Evolutionary conservation across 2,888 invertebrate genomes (phyloP).

Genomic region (Thymelicus sylvestris): DNA sequence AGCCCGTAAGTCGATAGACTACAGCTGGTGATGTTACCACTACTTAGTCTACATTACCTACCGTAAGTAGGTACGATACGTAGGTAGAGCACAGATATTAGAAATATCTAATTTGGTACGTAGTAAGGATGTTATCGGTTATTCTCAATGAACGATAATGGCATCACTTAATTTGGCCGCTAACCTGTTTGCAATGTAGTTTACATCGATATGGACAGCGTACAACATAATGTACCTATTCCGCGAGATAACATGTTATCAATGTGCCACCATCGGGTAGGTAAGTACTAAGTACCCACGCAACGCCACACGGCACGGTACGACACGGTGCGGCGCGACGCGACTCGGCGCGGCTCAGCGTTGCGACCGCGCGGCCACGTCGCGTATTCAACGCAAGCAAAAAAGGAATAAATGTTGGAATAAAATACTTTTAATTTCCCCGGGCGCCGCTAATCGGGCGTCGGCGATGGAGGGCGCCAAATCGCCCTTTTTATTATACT

Average conservation of each 20-base stretch:
- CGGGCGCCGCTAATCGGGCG: slow-evolving; percentile 82
- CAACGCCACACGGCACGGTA: slow-evolving; percentile 19
- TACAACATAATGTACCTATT: slow-evolving; percentile 35
- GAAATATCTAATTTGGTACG: neutral
- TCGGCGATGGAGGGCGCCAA: slow-evolving; percentile 80
- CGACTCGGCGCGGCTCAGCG: slow-evolving; percentile 37
- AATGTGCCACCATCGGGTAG: slow-evolving; percentile 45
- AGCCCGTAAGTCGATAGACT: neutral
- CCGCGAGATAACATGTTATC: slow-evolving; percentile 44
- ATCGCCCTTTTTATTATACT: slow-evolving; percentile 83
- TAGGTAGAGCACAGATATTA: too few relatives aligned
- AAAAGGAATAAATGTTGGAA: slow-evolving; percentile 80
- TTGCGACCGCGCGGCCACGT: slow-evolving; percentile 45
- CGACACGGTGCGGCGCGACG: slow-evolving; percentile 39
- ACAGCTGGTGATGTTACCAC: neutral
- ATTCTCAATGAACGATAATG: slow-evolving; percentile 22
- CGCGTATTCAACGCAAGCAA: slow-evolving; percentile 76
- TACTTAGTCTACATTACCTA: too few relatives aligned
- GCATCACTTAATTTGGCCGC: slow-evolving; percentile 26
- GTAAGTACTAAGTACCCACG: neutral
- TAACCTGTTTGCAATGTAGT: slow-evolving; percentile 34
- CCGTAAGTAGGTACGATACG: too few relatives aligned
- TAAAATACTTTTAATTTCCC: slow-evolving; percentile 84
- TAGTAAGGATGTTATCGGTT: neutral
- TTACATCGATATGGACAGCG: slow-evolving; percentile 35